phyloP scores from a whole-genome alignment of 2,888 invertebrate species.

The Caenorhabditis sulstoni region DNA sequence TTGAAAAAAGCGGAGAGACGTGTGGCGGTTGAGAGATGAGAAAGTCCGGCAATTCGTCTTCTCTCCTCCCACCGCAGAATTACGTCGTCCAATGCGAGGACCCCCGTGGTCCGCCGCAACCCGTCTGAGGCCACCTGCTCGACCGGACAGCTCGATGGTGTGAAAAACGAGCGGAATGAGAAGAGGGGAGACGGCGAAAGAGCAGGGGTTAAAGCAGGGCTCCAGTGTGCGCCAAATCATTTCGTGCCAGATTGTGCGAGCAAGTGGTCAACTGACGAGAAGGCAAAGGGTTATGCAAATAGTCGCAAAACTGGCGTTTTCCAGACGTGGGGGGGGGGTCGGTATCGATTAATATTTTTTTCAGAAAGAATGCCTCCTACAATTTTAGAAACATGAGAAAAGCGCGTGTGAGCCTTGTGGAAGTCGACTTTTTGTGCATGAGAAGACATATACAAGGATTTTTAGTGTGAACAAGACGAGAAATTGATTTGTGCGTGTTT shows the following conservation, averaged over 20 bases:
- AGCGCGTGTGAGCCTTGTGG: constrained; percentile 20
- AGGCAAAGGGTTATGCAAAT: constrained; percentile 37
- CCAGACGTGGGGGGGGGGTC: background rate
- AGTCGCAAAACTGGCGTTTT: background rate
- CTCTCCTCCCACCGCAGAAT: background rate
- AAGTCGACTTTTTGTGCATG: constrained; percentile 5
- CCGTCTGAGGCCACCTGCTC: constrained; percentile 50
- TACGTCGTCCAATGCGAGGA: constrained; percentile 6
- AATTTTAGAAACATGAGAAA: constrained; percentile 17
- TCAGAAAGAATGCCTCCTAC: background rate
- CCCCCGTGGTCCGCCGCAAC: constrained; percentile 43
- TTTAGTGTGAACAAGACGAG: background rate
- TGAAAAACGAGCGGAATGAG: constrained; percentile 52
- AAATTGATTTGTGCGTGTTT: constrained; percentile 14
- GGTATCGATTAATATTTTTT: constrained; percentile 10
- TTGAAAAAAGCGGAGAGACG: constrained; percentile 33
- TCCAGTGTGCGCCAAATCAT: constrained; percentile 51
- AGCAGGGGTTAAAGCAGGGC: background rate
- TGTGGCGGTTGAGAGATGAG: constrained; percentile 29
- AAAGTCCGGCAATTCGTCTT: constrained; percentile 11
- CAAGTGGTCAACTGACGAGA: constrained; percentile 31
- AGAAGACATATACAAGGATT: constrained; percentile 6
- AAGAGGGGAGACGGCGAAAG: background rate
- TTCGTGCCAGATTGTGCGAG: constrained; percentile 27
- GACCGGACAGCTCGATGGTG: constrained; percentile 26